These are phyloP conservation scores for Sebastes paucispinis DNA, from an alignment of 2,797 vertebrate genomes.

Conservation along the genomic window DNA sequence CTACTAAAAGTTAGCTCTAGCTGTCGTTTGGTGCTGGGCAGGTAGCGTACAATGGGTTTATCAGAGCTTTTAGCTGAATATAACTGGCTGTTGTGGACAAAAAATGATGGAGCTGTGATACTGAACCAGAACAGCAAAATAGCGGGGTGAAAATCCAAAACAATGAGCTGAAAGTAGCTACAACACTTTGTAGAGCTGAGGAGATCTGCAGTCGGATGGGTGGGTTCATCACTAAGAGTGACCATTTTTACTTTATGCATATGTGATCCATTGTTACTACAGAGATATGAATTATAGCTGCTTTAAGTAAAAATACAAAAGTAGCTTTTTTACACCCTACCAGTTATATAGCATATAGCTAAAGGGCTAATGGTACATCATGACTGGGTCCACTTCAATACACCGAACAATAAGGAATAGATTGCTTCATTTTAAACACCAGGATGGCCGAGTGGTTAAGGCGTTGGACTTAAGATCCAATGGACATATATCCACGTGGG, in stretches of 20 bases:
- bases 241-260: background rate
- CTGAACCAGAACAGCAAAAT: background rate
- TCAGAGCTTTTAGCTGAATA: background rate
- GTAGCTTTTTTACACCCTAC: background rate
- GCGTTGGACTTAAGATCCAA: too few species aligned
- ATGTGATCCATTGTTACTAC: rapidly evolving
- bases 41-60: background rate
- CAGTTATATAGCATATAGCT: background rate
- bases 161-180: background rate
- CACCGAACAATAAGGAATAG: background rate
- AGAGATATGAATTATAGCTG: background rate
- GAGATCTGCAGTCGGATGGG: background rate
- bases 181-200: background rate
- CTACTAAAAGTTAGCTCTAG: background rate
- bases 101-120: background rate
- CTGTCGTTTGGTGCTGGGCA: background rate
- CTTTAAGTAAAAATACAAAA: background rate
- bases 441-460: too few species aligned
- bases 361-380: background rate
- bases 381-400: background rate
- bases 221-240: background rate
- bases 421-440: background rate
- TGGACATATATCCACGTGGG: too few species aligned
- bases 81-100: background rate
- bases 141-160: background rate